phyloP scores from a whole-genome alignment of 1,140 invertebrate species.

The Drosophila asahinai region DNA sequence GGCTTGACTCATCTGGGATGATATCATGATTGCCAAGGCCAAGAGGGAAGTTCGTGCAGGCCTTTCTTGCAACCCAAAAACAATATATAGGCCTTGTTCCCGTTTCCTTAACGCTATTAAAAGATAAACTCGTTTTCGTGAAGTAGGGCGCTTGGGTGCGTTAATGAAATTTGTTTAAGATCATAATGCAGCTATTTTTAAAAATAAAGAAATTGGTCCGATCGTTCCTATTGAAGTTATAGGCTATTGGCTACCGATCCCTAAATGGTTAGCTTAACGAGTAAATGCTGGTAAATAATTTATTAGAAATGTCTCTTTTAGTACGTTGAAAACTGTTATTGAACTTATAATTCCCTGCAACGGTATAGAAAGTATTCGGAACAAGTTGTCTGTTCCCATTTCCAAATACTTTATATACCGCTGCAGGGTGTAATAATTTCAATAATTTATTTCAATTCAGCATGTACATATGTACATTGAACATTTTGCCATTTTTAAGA shows the following conservation, averaged over 20 bases:
- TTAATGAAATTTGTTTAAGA: background rate
- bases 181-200: background rate
- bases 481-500: constrained; percentile 6
- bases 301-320: background rate
- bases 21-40: constrained; percentile 56
- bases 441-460: background rate
- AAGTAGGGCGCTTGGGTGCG: background rate
- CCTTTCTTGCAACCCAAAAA: constrained; percentile 41
- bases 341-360: background rate
- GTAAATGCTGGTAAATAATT: background rate
- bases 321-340: background rate
- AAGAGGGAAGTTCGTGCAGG: constrained; percentile 27
- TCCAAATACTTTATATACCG: too few species aligned
- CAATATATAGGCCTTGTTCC: constrained; percentile 12
- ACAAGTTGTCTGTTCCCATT: background rate
- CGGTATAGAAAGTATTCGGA: background rate
- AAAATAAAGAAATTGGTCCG: background rate
- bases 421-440: too few species aligned
- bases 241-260: background rate
- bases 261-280: too few species aligned
- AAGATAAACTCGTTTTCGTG: background rate
- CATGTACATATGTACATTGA: background rate
- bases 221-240: background rate
- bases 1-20: constrained; percentile 38
- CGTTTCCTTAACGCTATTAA: background rate